Percentiles rank a stretch among this genome's conserved stretches.
Conservation (phyloP, 2,888 invertebrate genomes). For the Lasioglossum figueresi region DNA sequence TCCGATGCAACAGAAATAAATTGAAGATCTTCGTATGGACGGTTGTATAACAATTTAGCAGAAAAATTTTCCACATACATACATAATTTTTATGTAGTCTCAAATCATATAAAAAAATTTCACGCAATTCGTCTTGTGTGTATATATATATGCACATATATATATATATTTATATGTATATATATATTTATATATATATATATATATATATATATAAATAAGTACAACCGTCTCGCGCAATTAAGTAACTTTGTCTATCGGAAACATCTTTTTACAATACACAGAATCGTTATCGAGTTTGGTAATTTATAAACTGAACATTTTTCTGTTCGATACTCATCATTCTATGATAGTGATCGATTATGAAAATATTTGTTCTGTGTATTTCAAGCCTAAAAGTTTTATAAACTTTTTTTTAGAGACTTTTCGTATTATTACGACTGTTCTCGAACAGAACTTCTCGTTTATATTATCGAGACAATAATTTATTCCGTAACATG, state of each 20-base stretch:
- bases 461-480: conserved; percentile 10
- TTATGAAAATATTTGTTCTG: conserved; percentile 30
- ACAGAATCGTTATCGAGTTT: conserved; percentile 4
- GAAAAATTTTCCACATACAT: conserved; percentile 3
- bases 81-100: conserved; percentile 15
- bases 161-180: too few relatives aligned
- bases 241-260: conserved; percentile 11
- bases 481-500: conserved; percentile 22
- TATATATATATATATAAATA: not conserved
- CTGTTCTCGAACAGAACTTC: conserved; percentile 17
- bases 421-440: conserved; percentile 31
- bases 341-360: conserved; percentile 22
- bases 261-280: not conserved
- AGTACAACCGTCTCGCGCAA: conserved; percentile 36
- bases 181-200: too few relatives aligned
- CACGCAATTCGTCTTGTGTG: not conserved
- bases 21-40: conserved; percentile 17
- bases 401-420: not conserved
- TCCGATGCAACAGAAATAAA: conserved; percentile 34
- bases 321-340: conserved; percentile 1
- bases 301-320: not conserved
- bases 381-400: not conserved
- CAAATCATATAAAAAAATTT: not conserved
- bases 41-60: conserved; percentile 31
- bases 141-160: too few relatives aligned